Base-by-base conservation (phyloP, 2,113 vertebrate species). In the Rhynchomys soricoides region DNA sequence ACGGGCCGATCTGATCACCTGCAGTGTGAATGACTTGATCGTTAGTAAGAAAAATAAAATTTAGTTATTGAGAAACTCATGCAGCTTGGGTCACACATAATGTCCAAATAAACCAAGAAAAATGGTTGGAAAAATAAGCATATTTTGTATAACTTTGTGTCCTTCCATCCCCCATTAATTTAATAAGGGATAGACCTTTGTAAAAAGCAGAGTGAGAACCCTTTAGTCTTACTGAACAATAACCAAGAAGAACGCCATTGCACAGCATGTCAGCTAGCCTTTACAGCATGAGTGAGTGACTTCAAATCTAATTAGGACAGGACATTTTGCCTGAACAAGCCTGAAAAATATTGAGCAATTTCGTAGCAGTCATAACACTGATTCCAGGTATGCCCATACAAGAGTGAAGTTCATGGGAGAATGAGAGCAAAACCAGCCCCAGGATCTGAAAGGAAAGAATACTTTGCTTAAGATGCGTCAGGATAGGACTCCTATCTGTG, bases 291-390 rank as follows among this genome's bases (percentile, higher is more conserved):
- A 93, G 50, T 91, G 92, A 93, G 75, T 85, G 96, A 97, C 95
- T 96, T 94, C 93, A 97, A 73, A 97, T 96, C 90, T 97, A 95
- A 97, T 98, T 95, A 97, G 73, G 92, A 62, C 89, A 91, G 82
- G 73, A 93, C 92, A 97, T 97, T 97, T 96, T 96, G 90, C 89
- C 94, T 91, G 91, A 95, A 97, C 89, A 96, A 96, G 92, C 45
- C 92, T 93, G 89, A 95, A 94, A 95, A 94, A 78, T 93, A 91
- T 85, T 87, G 95, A 95, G 89, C 95, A 94, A 90, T 91, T 95
- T 94, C 73, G 89, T 75, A 62, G 62, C 90, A 79, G 86, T 95
- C 34, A 9, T 66, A 68, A 93, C 71, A 93, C 85, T 95, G 93
- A 73, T 93, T 92, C 64, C n/a, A 16, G 50, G 78, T 86, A 71